Base-by-base conservation (phyloP, 2,113 vertebrate genomes). In the Neogale vison region DNA sequence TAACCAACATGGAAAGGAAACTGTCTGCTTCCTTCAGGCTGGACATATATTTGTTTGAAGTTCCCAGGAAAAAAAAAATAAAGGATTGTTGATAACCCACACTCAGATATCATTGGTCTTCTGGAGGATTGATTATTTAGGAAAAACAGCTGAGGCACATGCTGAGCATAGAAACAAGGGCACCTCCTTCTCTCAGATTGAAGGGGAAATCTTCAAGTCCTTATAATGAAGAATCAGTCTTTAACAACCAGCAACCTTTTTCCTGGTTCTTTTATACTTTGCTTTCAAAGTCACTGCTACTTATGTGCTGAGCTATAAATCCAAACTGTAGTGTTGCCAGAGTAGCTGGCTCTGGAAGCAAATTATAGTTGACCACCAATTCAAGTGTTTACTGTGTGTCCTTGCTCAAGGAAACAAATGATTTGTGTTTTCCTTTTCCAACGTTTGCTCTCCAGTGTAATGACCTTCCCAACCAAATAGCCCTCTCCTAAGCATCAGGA, bases 331-430 rank as follows among this genome's bases (percentile, higher is more conserved):
- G 45, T n/a, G 6, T 94, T 97, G 94, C 94, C 74, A 45, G 80
- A 90, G 57, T 83, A 36, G 34, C 87, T 96, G 93, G 45, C 74
- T 98, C 63, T 65, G 34, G 97, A 96, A 96, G 63, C 80, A 95
- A 94, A 96, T 97, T 96, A 95, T 39, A 96, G 94, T 93, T 98
- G 97, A 94, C 96, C 90, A 94, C 83, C 80, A 94, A 55, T 88
- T 92, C 88, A 82, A 93, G 84, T 93, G 81, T 96, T 96, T 82
- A 67, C 0, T 96, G 71, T 88, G 42, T 93, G 87, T 85, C 95
- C 94, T 94, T 95, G 93, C 65, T 97, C 90, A 96, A 94, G 87
- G 95, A 98, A 90, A 93, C 95, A 88, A 96, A 93, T 98, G 89
- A 96, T 96, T 90, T 97, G 93, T 96, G 94, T 94, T 97, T 98